Base-by-base conservation (phyloP, 2,113 vertebrate species). In the Puma concolor region DNA sequence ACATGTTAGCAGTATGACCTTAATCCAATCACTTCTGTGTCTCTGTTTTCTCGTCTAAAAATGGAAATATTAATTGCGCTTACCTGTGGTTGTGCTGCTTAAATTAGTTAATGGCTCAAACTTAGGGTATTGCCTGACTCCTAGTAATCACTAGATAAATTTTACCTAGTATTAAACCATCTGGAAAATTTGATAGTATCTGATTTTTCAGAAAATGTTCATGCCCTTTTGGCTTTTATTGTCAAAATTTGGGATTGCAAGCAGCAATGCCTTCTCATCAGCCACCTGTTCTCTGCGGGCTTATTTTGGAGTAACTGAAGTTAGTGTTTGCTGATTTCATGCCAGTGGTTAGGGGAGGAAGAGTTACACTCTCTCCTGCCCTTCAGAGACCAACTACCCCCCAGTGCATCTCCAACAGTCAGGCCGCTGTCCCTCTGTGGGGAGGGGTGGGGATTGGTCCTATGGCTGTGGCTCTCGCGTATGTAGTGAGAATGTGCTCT, bases 111-210 rank as follows among this genome's bases (percentile, higher is more conserved):
- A 74, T 54, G 79, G 16, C 64, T 66, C 36, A 88, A 79, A 41
- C 48, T 80, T 38, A 79, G 41, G 84, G 31, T 50, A 50, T 81
- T 80, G 15, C 31, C 77, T 81, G 57, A 57, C 38, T 83, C 36
- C 25, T 1, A 63, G 21, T 82, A 88, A 63, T 83, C 29, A 83
- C 21, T 48, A 87, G 52, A 38, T 88, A 29, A 10, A 79, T 57
- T 91, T 88, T 91, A 84, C 29, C 63, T 60, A 4, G 44, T 92
- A 54, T 74, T 88, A 23, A 60, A 33, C 17, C 72, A 41, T 44
- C 31, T 94, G 29, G 88, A 82, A 94, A 92, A 57, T 86, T 85
- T 63, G 41, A 64, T 80, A 92, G 54, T 87, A n/a, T 19, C 80
- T 94, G 29, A 60, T 27, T 91, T 77, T 85, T 88, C 64, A 44